phyloP scores from a whole-genome alignment of 2,888 invertebrate species.

The Poecilobothrus nobilitatus region DNA sequence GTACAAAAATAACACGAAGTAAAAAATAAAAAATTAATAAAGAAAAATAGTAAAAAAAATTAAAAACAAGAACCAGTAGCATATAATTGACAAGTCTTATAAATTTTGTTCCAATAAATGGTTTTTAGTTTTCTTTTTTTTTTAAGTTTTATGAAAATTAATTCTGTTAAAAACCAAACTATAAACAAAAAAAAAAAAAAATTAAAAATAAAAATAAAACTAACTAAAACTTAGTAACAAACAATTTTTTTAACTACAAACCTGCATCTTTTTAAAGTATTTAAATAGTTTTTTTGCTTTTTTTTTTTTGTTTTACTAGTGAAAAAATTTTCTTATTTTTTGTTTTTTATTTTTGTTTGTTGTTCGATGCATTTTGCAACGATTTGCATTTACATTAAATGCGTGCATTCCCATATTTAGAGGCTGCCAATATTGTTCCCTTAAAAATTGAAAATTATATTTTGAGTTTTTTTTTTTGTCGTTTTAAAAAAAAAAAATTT shows the following conservation, averaged over 20 bases:
- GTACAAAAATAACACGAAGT: too few species aligned
- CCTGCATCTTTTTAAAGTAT: background rate
- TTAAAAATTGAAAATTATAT: constrained; percentile 5
- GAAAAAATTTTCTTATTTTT: background rate
- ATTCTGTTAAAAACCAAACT: background rate
- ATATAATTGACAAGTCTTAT: too few species aligned
- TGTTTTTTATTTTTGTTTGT: background rate
- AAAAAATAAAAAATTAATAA: too few species aligned
- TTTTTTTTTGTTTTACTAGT: background rate
- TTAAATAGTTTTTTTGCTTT: background rate
- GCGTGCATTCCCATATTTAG: constrained; percentile 6
- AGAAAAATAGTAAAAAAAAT: too few species aligned
- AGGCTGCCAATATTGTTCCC: constrained; percentile 3
- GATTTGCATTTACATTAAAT: constrained; percentile 6
- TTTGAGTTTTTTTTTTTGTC: background rate
- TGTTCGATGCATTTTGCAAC: background rate
- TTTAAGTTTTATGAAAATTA: background rate
- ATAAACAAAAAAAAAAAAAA: background rate
- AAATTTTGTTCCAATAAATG: too few species aligned
- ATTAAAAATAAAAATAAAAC: too few species aligned
- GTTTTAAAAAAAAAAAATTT: too few species aligned
- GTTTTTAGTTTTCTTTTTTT: background rate
- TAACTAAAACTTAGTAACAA: too few species aligned
- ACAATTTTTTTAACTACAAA: background rate
- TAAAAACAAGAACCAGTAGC: too few species aligned